phyloP scores from a whole-genome alignment of 2,797 vertebrate genomes.

The Antennarius maculatus region DNA sequence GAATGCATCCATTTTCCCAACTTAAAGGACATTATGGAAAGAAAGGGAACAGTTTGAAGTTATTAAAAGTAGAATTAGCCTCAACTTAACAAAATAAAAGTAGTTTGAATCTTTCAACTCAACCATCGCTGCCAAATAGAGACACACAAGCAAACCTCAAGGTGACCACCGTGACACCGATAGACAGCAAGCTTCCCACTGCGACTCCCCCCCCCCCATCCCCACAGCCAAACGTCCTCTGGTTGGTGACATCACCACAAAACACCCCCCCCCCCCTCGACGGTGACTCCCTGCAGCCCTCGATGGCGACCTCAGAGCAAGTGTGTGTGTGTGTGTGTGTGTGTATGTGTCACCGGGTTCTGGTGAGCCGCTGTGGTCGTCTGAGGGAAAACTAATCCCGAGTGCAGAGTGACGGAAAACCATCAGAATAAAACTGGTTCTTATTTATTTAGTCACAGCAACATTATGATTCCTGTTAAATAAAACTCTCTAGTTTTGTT shows the following conservation, averaged over 20 bases:
- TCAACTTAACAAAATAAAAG: too few species aligned
- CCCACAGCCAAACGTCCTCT: constrained; percentile 7
- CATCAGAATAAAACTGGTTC: neutral
- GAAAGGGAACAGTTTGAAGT: too few species aligned
- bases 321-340: too few species aligned
- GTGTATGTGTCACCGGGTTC: constrained; percentile 23
- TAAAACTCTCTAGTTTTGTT: too few species aligned
- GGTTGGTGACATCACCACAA: constrained; percentile 54
- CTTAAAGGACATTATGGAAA: too few species aligned
- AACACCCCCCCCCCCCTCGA: constrained; percentile 10
- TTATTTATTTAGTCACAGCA: neutral
- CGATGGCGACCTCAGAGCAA: constrained; percentile 37
- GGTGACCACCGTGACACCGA: constrained; percentile 26
- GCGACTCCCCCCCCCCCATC: constrained; percentile 19
- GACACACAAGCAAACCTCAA: constrained; percentile 28
- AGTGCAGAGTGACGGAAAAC: constrained; percentile 2
- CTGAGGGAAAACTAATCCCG: constrained; percentile 3
- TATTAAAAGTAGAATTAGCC: too few species aligned
- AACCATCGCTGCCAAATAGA: neutral
- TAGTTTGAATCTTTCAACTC: too few species aligned
- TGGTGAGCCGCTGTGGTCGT: constrained; percentile 53
- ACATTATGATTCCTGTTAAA: too few species aligned
- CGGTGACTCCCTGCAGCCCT: constrained; percentile 23
- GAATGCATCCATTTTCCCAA: too few species aligned
- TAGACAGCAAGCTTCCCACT: constrained; percentile 44